Conservation (phyloP, 1,140 invertebrate genomes). For the Neotoxoptera formosana region DNA sequence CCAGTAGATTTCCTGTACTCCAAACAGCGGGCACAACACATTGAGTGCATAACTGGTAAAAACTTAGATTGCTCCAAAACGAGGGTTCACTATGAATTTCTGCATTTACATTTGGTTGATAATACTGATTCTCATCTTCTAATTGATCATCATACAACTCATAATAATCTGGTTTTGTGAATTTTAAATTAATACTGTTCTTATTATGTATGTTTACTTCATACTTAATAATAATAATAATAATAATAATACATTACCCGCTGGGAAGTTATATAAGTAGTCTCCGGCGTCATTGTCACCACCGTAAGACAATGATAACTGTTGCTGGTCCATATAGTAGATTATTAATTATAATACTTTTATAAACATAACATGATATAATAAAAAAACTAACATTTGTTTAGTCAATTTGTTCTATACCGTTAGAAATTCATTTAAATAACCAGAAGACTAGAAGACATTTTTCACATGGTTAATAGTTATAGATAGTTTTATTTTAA, state of each 20-base stretch:
- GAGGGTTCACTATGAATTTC: neutral
- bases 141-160: neutral
- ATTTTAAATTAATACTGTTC: neutral
- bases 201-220: neutral
- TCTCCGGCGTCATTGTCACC: neutral
- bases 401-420: neutral
- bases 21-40: neutral
- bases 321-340: neutral
- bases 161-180: neutral
- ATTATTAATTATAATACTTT: neutral
- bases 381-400: neutral
- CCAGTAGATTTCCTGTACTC: neutral
- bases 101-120: neutral
- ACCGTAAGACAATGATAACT: neutral
- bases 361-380: neutral
- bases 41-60: neutral
- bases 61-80: conserved; percentile 1
- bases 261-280: neutral
- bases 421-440: neutral
- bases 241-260: neutral
- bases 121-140: neutral
- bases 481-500: neutral
- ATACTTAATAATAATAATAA: neutral
- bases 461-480: too few relatives aligned
- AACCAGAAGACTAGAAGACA: neutral